These are phyloP conservation scores for Rhabdornis inornatus DNA, from an alignment of 2,113 vertebrate species.

Conservation along the genomic window DNA sequence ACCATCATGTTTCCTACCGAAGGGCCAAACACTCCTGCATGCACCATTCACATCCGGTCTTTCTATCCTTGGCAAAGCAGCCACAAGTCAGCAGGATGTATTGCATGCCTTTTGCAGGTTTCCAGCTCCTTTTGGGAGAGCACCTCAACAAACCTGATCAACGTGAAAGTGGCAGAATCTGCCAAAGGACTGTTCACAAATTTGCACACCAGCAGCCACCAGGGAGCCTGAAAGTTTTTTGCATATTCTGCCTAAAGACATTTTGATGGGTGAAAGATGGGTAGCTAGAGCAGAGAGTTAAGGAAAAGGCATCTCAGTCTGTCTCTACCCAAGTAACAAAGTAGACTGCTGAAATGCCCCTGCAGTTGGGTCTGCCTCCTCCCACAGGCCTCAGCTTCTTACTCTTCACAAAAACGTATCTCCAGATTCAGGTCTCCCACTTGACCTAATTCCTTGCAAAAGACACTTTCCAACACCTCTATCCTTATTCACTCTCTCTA, in stretches of 20 bases:
- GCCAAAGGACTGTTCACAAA: background rate
- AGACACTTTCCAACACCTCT: background rate
- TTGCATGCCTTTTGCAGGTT: background rate
- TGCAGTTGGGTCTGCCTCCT: background rate
- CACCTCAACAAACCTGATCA: background rate
- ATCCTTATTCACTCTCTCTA: background rate
- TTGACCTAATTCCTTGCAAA: background rate
- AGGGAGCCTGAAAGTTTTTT: background rate
- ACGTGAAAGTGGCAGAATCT: background rate
- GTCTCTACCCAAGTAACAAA: background rate
- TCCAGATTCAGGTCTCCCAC: background rate
- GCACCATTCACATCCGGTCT: background rate
- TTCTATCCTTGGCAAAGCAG: background rate
- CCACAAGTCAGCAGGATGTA: background rate
- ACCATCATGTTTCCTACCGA: background rate
- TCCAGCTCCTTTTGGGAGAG: background rate
- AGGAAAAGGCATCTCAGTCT: background rate
- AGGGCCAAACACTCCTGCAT: accelerated
- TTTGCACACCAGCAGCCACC: background rate
- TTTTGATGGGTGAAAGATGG: background rate
- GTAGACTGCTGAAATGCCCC: background rate
- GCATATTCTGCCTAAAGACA: background rate
- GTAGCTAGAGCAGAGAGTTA: background rate
- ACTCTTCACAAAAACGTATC: background rate
- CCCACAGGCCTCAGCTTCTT: background rate